These are phyloP conservation scores for Nasonia oneida DNA, from an alignment of 2,888 invertebrate species.

Conservation along the genomic window DNA sequence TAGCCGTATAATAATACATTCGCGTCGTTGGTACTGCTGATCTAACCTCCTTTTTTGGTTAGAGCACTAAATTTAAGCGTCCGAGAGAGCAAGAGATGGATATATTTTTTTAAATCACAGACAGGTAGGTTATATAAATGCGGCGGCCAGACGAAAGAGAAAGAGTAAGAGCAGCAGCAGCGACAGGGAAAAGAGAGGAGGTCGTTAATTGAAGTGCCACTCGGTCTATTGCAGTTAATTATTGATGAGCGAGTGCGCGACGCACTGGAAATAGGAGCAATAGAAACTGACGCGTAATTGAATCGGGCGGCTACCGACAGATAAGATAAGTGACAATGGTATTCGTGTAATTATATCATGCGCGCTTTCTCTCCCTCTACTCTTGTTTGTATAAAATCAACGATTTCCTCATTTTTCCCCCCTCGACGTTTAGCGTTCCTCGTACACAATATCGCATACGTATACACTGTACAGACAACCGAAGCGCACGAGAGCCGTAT, in stretches of 20 bases:
- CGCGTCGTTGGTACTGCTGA: neutral
- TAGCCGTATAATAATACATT: neutral
- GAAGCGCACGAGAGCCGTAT: neutral
- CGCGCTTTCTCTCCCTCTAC: neutral
- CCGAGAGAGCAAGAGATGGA: neutral
- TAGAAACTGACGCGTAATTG: conserved; percentile 58
- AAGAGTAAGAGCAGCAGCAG: neutral
- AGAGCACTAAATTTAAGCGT: neutral
- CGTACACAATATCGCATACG: neutral
- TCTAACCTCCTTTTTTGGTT: neutral
- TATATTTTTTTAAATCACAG: conserved; percentile 39
- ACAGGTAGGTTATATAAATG: neutral
- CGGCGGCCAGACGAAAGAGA: neutral
- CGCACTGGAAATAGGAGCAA: conserved; percentile 53
- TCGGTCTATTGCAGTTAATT: conserved; percentile 67
- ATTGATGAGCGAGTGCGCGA: conserved; percentile 59
- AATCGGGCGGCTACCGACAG: conserved; percentile 50
- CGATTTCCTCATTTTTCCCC: neutral
- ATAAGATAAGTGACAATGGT: conserved; percentile 51
- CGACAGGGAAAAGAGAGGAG: conserved; percentile 6
- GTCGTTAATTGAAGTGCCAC: conserved; percentile 67
- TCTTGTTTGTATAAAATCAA: conserved; percentile 31
- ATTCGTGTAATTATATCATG: conserved; percentile 40
- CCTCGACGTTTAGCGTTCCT: neutral
- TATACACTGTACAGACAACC: neutral